Evolutionary conservation across 2,888 invertebrate species (phyloP), one percentile per base, ranked within the genome.

Genomic region (Parnassius apollo): DNA sequence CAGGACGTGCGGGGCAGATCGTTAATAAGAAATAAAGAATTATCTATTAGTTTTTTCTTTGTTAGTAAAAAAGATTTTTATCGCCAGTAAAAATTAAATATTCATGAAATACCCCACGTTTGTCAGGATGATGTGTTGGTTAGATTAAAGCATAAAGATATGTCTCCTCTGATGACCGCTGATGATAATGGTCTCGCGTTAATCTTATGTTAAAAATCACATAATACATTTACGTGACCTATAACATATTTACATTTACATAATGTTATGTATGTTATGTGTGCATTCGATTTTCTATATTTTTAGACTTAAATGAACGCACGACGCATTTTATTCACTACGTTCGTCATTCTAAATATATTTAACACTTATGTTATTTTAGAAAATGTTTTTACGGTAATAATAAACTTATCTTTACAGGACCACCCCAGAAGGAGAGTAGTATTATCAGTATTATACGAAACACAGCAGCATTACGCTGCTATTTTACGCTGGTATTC

Each of bases 151-250:
- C 44, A 12, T 9, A 35, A 35, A 46, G 51, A 56, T 56, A 56
- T 52, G 56, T 7, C 54, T 13, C 13, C 46, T 45, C 48, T 52
- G 56, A 57, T 61, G 51, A 44, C 35, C 45, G 35, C 13, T 42
- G 51, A 11, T 9, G 46, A 51, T 61, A 44, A 18, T 61, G 49
- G 44, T 44, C 44, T 61, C 52, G 44, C 48, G 48, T 60, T 61
- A 51, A 61, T 45, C 11, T 44, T 25, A 8, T 42, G 35, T 61
- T 61, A 55, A 61, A 61, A 50, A 61, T 61, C 52, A 57, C 51
- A 57, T 61, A 61, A 52, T 61, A 61, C 46, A 51, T 61, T 57
- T 46, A n/a, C 13, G 49, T 22, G 13, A 50, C 18, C 10, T 52
- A 52, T 59, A 13, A 35, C 42, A 42, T 42, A 42, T 52, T 52